Evolutionary conservation across 2,797 vertebrate species (phyloP), one percentile per base, ranked within the genome.

Genomic region (Danio jaintianensis): DNA sequence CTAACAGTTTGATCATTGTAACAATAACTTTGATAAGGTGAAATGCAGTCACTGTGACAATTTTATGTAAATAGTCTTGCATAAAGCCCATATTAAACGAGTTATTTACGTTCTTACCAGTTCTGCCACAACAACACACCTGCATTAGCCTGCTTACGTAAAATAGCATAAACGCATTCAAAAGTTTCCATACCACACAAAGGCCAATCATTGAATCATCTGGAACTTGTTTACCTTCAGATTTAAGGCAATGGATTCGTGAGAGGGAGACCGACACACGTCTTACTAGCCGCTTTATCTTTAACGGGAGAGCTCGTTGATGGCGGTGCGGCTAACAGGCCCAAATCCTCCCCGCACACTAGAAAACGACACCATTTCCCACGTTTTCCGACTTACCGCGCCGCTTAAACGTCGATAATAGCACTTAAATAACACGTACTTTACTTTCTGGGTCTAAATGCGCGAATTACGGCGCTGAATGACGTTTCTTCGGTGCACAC

Each of bases 251-350:
- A 83, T 73, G 72, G 70, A 66, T 71, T 69, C 64, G 64, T 47
- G 70, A 75, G 66, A 70, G 85, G 67, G 75, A 62, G 78, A 73
- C 59, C 13, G 73, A 80, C 68, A 63, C 74, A 79, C 66, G 67
- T 72, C 58, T 69, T 62, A 75, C 75, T n/a, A 62, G 36, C 50
- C 72, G 66, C 58, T 63, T 53, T 64, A 73, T 56, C 16, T 80
- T 56, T 80, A 73, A 79, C 68, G 50, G 69, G 59, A 53, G 76
- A 74, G 52, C 62, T 81, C 63, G 76, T 48, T 66, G 79, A 77
- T 59, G 82, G 72, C 79, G 74, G 50, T 68, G 71, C 78, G 53
- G 45, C 74, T 78, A 82, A 81, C 84, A 88, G 88, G 89, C 89
- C 89, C 77, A 22, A 86, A 71, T 64, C 67, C 86, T 81, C 79